Percentiles rank a stretch among this genome's conserved stretches.
These are phyloP conservation scores for Drepana falcataria DNA, from an alignment of 2,888 invertebrate genomes.

Conservation along the genomic window DNA sequence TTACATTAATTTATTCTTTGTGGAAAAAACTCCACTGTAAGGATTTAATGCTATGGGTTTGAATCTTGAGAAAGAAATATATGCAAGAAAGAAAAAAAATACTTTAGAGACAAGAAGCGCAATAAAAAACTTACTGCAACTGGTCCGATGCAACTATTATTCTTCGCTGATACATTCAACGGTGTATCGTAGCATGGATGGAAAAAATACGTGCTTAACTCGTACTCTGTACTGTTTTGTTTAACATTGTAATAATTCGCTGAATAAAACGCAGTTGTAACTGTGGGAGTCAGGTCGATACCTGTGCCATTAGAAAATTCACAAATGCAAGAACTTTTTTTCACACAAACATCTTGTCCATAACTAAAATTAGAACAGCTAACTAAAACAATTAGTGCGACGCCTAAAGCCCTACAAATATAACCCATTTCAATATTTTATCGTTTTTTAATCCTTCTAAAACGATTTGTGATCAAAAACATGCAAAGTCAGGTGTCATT, in stretches of 20 bases:
- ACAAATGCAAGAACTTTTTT: constrained; percentile 58
- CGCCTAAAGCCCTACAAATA: constrained; percentile 16
- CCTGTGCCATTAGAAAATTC: constrained; percentile 71
- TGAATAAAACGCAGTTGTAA: constrained; percentile 41
- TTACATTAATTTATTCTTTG: no score
- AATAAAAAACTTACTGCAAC: constrained; percentile 45
- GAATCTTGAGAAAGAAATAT: no score
- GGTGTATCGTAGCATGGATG: constrained; percentile 59
- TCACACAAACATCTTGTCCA: constrained; percentile 48
- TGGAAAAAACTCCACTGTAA: no score
- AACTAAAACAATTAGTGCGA: constrained; percentile 25
- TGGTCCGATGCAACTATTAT: constrained; percentile 35
- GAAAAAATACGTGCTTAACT: constrained; percentile 54
- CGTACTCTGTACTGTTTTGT: constrained; percentile 30
- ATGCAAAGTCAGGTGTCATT: constrained; percentile 4
- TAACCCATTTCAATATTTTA: constrained; percentile 25
- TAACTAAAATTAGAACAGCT: constrained; percentile 22
- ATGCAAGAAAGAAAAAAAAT: no score
- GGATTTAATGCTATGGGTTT: constrained; percentile 5
- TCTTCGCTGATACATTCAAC: constrained; percentile 26
- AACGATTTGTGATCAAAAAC: background rate
- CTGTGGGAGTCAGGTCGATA: constrained; percentile 56
- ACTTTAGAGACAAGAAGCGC: no score
- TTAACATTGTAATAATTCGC: constrained; percentile 36
- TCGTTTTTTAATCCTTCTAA: background rate